Evolutionary conservation across 2,888 invertebrate genomes (phyloP).

Genomic region (Agonum fuliginosum): DNA sequence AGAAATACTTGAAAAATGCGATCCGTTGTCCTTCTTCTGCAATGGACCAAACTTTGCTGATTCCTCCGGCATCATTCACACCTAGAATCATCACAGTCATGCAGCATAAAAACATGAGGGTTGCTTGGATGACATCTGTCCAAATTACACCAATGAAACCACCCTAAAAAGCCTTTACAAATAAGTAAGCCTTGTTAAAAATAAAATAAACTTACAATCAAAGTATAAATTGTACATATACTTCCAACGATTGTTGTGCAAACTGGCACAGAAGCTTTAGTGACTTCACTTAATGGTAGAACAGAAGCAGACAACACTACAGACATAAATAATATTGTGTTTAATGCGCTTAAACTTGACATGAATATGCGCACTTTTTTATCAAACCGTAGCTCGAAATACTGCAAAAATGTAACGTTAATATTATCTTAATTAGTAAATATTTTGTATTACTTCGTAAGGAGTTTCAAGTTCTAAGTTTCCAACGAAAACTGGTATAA

Average conservation of each 20-base stretch:
- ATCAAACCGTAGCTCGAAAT: conserved; percentile 10
- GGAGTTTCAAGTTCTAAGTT: neutral
- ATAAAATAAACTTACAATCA: conserved; percentile 14
- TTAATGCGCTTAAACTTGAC: neutral
- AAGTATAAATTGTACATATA: conserved; percentile 37
- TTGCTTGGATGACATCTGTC: conserved; percentile 11
- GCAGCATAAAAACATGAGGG: neutral
- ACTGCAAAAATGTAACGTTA: no score
- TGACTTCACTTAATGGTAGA: neutral
- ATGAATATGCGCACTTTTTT: neutral
- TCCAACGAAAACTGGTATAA: neutral
- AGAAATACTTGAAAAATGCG: conserved; percentile 21
- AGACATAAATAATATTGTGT: conserved; percentile 18
- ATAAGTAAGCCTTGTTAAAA: neutral
- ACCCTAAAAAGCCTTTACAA: neutral
- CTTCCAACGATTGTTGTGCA: conserved; percentile 21
- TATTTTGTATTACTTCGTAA: neutral
- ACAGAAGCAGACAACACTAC: conserved; percentile 12
- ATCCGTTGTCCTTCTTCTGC: conserved; percentile 20
- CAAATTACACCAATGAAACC: conserved; percentile 14
- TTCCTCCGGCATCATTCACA: neutral
- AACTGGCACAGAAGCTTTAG: neutral
- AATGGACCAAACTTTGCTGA: neutral
- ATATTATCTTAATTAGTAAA: no score
- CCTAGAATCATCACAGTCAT: neutral